Evolutionary conservation across 2,797 vertebrate genomes (phyloP), one percentile per base, ranked within the genome.

Genomic region (Cynopterus sphinx): DNA sequence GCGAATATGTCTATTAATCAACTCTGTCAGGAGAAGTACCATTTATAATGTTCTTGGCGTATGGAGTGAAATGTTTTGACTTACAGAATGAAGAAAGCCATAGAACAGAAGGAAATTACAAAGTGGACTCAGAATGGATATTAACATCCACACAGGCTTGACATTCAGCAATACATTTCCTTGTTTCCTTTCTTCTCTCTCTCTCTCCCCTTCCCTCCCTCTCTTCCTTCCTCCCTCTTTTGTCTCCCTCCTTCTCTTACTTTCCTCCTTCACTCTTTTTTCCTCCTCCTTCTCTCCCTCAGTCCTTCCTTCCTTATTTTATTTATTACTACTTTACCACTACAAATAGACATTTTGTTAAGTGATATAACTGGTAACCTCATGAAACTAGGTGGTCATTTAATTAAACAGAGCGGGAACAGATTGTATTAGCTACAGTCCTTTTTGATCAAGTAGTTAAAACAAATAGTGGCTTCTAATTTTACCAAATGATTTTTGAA

Each of bases 21-120:
- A 19, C n/a, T 81, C 65, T 95, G 73, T 41, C 59, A n/a, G n/a
- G 33, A 53, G 17, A 85, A 86, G 22, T 36, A 16, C 53, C 26
- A 68, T 65, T 90, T 89, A 84, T 87, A 81, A 81, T 81, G 12
- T 77, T 79, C 53, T 73, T 51, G n/a, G 17, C 84, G 39, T 90
- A 63, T 68, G n/a, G 68, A 82, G 33, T 88, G 93, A 94, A 87
- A 94, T 94, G 75, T 95, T 96, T 96, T 96, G 92, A 91, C 39
- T 84, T 91, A n/a, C 1, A 17, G 68, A 93, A 59, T 11, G 8
- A 91, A 94, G 49, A 33, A 95, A 95, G 70, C 33, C 26, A 19
- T 11, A 73, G 61, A 94, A 59, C 12, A 70, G 79, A 89, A 95
- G n/a, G 53, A 92, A 75, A 86, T 91, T 87, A 85, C 57, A 61